These are phyloP conservation scores for Notospermus geniculatus DNA, from an alignment of 1,140 invertebrate genomes.

Conservation along the genomic window DNA sequence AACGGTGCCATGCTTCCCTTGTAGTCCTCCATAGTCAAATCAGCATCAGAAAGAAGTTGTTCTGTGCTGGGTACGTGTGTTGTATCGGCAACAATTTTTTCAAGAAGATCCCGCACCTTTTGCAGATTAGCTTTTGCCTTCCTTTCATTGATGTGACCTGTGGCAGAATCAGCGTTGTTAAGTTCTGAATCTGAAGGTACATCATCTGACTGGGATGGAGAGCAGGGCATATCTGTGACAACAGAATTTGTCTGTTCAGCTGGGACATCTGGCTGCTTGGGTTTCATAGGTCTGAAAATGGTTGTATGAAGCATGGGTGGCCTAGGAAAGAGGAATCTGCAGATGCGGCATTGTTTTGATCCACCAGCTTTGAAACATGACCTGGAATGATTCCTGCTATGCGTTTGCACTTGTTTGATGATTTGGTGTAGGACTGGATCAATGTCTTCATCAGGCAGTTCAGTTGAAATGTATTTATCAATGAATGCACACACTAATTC, in stretches of 20 bases:
- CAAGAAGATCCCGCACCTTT: slow-evolving; percentile 1
- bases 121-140: slow-evolving; percentile 11
- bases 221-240: too few relatives aligned
- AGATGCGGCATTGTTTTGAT: neutral
- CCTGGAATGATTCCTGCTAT: too few relatives aligned
- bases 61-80: neutral
- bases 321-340: neutral
- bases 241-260: too few relatives aligned
- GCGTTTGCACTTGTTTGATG: too few relatives aligned
- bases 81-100: neutral
- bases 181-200: too few relatives aligned
- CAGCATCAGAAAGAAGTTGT: neutral
- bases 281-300: neutral
- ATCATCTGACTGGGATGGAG: neutral
- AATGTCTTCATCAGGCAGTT: too few relatives aligned
- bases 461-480: neutral
- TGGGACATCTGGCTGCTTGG: neutral
- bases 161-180: too few relatives aligned
- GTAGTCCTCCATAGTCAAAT: neutral
- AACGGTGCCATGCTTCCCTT: slow-evolving; percentile 10
- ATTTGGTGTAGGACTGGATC: too few relatives aligned
- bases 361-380: neutral
- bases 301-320: too few relatives aligned
- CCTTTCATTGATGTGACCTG: neutral
- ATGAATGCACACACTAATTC: neutral